Evolutionary conservation across 2,113 vertebrate genomes (phyloP).

Genomic region (Gorilla gorilla): DNA sequence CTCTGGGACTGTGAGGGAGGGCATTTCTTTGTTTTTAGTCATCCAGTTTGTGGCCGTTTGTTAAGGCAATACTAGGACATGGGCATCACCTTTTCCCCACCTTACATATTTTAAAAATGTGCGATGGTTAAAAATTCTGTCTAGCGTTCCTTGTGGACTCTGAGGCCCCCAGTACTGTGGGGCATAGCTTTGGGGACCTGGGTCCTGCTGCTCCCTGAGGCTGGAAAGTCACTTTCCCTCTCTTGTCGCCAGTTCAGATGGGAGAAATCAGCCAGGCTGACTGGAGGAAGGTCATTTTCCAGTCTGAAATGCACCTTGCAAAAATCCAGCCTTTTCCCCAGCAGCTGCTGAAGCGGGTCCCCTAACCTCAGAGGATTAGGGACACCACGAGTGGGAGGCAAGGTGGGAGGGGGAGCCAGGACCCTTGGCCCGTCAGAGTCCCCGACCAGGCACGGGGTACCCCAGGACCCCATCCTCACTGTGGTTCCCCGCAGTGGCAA

Average conservation of each 20-base stretch:
- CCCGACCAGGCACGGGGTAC: not conserved
- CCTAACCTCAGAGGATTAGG: not conserved
- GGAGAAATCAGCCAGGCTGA: not conserved
- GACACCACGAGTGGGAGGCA: rapidly evolving
- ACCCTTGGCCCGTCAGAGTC: not conserved
- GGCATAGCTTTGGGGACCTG: not conserved
- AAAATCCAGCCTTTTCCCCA: not conserved
- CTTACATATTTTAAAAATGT: not conserved
- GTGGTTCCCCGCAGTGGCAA: not conserved
- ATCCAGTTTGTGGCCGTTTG: not conserved
- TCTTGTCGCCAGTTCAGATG: not conserved
- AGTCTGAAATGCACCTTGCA: not conserved
- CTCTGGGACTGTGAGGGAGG: not conserved
- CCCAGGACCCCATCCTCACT: not conserved
- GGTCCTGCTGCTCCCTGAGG: no score
- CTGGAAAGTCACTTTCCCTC: not conserved
- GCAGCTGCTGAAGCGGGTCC: rapidly evolving
- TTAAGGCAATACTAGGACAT: not conserved
- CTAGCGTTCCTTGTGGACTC: rapidly evolving
- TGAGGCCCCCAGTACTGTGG: not conserved
- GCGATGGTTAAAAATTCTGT: rapidly evolving
- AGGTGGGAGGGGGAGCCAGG: no score
- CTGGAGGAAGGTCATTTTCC: no score
- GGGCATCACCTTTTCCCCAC: no score
- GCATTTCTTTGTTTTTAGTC: no score